These are phyloP conservation scores for Thymelicus sylvestris DNA, from an alignment of 2,888 invertebrate species.

Conservation along the genomic window DNA sequence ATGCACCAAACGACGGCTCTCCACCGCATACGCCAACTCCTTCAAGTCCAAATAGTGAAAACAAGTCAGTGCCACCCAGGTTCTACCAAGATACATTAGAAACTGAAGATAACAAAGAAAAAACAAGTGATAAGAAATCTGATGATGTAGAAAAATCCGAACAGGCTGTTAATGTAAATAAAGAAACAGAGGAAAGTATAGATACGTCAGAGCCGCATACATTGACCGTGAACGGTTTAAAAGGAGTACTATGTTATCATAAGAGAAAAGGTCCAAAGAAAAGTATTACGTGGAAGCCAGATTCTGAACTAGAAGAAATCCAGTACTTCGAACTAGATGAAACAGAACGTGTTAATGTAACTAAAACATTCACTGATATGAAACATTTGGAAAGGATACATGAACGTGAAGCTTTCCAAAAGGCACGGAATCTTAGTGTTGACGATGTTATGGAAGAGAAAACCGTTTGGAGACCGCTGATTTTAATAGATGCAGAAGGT, in stretches of 20 bases:
- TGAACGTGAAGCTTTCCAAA: conserved; percentile 93
- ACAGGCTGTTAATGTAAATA: conserved; percentile 40
- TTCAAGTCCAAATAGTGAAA: conserved; percentile 75
- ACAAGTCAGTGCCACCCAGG: conserved; percentile 86
- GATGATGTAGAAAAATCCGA: conserved; percentile 59
- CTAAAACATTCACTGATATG: conserved; percentile 95
- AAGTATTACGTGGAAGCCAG: conserved; percentile 92
- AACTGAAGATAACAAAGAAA: conserved; percentile 86
- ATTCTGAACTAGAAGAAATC: conserved; percentile 91
- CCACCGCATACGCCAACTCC: conserved; percentile 84
- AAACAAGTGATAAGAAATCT: conserved; percentile 57
- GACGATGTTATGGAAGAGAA: conserved; percentile 94
- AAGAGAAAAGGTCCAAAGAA: conserved; percentile 92
- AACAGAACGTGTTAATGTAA: conserved; percentile 97
- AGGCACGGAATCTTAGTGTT: conserved; percentile 89
- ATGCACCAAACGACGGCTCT: conserved; percentile 73
- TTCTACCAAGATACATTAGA: conserved; percentile 97
- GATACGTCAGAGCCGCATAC: conserved; percentile 72
- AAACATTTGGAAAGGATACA: conserved; percentile 94
- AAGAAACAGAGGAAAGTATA: conserved; percentile 62
- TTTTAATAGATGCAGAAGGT: conserved; percentile 88
- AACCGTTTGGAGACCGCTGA: conserved; percentile 90
- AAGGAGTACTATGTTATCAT: conserved; percentile 90
- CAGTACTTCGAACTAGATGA: conserved; percentile 98
- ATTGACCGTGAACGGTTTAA: conserved; percentile 85